phyloP scores from a whole-genome alignment of 2,113 vertebrate genomes.

The Galeopterus variegatus region DNA sequence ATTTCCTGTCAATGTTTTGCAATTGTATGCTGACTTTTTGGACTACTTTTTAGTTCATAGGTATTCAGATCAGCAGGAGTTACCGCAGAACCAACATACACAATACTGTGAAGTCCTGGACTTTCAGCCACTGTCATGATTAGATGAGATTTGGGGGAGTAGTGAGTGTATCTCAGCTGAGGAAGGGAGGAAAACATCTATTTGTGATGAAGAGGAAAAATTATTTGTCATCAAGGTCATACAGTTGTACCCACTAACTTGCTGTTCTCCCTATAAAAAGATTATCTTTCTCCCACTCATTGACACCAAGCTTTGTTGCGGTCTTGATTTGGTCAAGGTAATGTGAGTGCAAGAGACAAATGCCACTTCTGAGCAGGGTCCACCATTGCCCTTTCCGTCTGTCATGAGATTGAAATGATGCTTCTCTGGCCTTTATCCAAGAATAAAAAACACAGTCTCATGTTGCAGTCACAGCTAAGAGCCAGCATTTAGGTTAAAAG shows the following conservation, averaged over 20 bases:
- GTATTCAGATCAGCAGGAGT: neutral
- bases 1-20: neutral
- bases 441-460: neutral
- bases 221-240: neutral
- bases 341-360: neutral
- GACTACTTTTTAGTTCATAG: neutral
- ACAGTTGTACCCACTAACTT: neutral
- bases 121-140: neutral
- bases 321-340: neutral
- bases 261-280: neutral
- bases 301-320: neutral
- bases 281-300: neutral
- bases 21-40: neutral
- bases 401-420: neutral
- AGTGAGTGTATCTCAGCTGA: neutral
- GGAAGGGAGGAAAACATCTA: neutral
- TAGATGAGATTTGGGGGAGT: neutral
- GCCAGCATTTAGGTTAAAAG: neutral
- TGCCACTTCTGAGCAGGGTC: neutral
- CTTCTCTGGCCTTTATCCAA: neutral
- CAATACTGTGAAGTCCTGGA: neutral
- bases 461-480: neutral
- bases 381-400: neutral
- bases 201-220: neutral
- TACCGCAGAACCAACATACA: neutral